Percentiles rank a stretch among this genome's conserved stretches.
Conservation (phyloP, 30 jellyfish, hydroid and myxozoan genomes). For the Chrysaora quinquecirrha region DNA sequence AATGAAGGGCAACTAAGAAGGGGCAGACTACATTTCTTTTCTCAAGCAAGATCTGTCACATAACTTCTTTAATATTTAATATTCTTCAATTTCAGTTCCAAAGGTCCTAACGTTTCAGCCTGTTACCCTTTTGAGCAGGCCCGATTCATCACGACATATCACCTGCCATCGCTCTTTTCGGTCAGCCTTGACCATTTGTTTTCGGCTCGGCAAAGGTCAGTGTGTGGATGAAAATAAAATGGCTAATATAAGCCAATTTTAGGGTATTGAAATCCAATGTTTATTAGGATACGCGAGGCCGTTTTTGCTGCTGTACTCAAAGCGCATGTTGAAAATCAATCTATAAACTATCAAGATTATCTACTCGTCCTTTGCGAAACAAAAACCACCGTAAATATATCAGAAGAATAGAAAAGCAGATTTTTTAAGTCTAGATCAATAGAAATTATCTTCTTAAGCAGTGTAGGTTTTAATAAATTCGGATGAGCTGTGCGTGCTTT, state of each 20-base stretch:
- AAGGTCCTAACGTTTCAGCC: too few relatives aligned
- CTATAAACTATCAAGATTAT: background rate
- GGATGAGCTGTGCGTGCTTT: constrained; percentile 57
- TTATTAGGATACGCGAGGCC: background rate
- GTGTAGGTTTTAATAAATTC: constrained; percentile 32
- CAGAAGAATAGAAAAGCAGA: background rate
- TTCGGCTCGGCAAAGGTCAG: background rate
- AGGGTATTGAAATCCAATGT: background rate
- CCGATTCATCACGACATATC: too few relatives aligned
- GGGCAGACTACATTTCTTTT: too few relatives aligned
- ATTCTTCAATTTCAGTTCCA: too few relatives aligned
- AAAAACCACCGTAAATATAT: background rate
- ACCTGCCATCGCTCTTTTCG: too few relatives aligned
- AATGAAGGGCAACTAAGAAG: too few relatives aligned
- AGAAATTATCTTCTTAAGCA: constrained; percentile 27
- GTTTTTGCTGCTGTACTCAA: background rate
- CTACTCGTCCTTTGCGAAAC: background rate
- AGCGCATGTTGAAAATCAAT: background rate
- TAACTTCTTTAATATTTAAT: too few relatives aligned
- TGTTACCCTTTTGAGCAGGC: too few relatives aligned
- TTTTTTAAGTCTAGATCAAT: constrained; percentile 17
- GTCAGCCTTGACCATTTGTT: background rate
- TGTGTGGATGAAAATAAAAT: constrained; percentile 28
- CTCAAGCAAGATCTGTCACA: too few relatives aligned
- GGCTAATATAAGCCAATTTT: constrained; percentile 66